These are phyloP conservation scores for Watsonalla cultraria DNA, from an alignment of 2,888 invertebrate genomes.

Conservation along the genomic window DNA sequence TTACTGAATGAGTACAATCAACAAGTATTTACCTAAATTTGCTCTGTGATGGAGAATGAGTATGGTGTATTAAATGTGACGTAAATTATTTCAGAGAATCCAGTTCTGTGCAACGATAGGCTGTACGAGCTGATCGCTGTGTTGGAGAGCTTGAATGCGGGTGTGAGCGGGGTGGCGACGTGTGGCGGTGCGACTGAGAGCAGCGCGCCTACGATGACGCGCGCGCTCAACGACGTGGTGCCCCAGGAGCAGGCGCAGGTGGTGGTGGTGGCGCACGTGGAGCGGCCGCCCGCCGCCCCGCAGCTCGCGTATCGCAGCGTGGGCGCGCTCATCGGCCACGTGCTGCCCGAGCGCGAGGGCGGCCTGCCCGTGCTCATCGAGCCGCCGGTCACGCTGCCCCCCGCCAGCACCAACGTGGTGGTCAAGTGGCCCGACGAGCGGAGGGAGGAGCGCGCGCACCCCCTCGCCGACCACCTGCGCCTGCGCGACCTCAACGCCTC, in stretches of 20 bases:
- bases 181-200: slow-evolving; percentile 63
- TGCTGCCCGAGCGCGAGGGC: slow-evolving; percentile 56
- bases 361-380: slow-evolving; percentile 62
- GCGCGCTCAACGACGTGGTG: slow-evolving; percentile 58
- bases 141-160: slow-evolving; percentile 85
- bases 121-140: slow-evolving; percentile 84
- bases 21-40: too few relatives aligned
- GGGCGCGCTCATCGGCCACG: slow-evolving; percentile 57
- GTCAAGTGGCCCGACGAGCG: slow-evolving; percentile 66
- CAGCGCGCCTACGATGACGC: slow-evolving; percentile 49
- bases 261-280: slow-evolving; percentile 50
- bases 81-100: slow-evolving; percentile 82
- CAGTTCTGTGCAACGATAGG: slow-evolving; percentile 86
- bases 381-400: slow-evolving; percentile 62
- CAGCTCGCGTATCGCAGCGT: slow-evolving; percentile 56
- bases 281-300: slow-evolving; percentile 29
- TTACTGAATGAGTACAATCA: too few relatives aligned
- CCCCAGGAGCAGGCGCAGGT: slow-evolving; percentile 44
- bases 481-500: slow-evolving; percentile 56
- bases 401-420: slow-evolving; percentile 52
- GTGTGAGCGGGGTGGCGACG: slow-evolving; percentile 83
- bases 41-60: background rate
- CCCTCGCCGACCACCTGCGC: slow-evolving; percentile 56
- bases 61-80: background rate
- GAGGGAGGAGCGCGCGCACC: slow-evolving; percentile 42